A percentile compares a stretch with the other conserved stretches of the same genome.
Conservation (phyloP, 2,113 vertebrate genomes). For the Forbesichthys agassizii region DNA sequence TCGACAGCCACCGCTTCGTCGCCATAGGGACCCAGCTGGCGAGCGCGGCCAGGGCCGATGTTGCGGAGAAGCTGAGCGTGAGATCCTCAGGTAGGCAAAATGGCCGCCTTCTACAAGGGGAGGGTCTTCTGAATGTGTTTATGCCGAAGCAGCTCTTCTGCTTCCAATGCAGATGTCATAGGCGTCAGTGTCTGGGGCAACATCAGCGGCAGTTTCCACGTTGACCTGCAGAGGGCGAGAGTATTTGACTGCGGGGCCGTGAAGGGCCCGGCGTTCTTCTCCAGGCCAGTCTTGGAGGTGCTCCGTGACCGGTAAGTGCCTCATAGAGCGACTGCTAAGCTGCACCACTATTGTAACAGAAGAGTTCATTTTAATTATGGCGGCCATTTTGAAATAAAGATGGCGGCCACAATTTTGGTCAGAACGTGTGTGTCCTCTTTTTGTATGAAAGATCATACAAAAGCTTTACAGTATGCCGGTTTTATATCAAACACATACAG, state of each 20-base stretch:
- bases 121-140: too few species aligned
- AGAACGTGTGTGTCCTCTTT: too few species aligned
- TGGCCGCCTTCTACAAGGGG: neutral
- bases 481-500: neutral
- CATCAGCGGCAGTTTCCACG: constrained; percentile 80
- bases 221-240: constrained; percentile 85
- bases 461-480: neutral
- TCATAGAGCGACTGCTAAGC: neutral
- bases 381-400: too few species aligned
- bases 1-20: constrained; percentile 78
- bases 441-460: too few species aligned
- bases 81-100: constrained; percentile 71
- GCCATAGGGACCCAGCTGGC: constrained; percentile 79
- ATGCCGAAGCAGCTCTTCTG: neutral
- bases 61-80: constrained; percentile 82
- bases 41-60: constrained; percentile 76
- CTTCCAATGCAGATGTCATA: constrained; percentile 77
- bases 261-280: constrained; percentile 80
- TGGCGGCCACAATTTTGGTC: too few species aligned
- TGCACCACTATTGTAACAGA: neutral
- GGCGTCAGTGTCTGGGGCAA: constrained; percentile 93
- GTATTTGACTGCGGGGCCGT: constrained; percentile 81
- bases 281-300: constrained; percentile 69
- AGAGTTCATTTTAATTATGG: neutral
- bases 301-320: constrained; percentile 81